Percentiles rank a stretch among this genome's conserved stretches.
Conservation (phyloP, 2,888 invertebrate species). For the Clusia tigrina region DNA sequence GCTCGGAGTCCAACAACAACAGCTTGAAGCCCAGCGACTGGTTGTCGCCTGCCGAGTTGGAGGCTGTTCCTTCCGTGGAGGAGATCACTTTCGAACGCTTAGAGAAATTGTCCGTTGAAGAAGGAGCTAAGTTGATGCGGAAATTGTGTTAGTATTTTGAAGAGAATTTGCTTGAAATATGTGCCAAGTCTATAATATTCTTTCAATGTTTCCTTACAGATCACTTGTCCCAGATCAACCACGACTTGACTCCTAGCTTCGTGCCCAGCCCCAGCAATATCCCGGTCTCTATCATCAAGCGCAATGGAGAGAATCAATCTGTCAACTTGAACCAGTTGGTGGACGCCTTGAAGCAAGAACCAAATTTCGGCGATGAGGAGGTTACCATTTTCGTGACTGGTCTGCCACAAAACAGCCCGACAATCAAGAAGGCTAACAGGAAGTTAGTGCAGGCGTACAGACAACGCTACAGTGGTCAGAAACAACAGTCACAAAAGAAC, state of each 20-base stretch:
- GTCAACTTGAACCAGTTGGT: constrained; percentile 49
- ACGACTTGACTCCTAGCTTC: constrained; percentile 46
- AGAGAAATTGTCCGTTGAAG: constrained; percentile 49
- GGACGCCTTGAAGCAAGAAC: constrained; percentile 40
- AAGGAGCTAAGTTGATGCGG: constrained; percentile 48
- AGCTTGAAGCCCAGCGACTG: constrained; percentile 50
- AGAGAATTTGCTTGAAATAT: background rate
- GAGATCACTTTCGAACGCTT: constrained; percentile 48
- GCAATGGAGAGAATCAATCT: constrained; percentile 44
- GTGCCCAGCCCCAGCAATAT: constrained; percentile 50
- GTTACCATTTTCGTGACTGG: constrained; percentile 58
- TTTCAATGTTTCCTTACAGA: constrained; percentile 35
- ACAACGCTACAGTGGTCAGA: constrained; percentile 49
- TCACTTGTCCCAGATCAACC: constrained; percentile 52
- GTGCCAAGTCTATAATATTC: too few species aligned
- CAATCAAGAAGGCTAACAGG: constrained; percentile 49
- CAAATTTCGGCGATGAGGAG: constrained; percentile 53
- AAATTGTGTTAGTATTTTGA: constrained; percentile 50
- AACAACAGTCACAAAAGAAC: constrained; percentile 32
- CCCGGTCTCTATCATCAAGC: constrained; percentile 44
- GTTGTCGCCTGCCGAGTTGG: constrained; percentile 46
- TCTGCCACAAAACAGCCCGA: constrained; percentile 43
- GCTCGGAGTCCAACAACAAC: constrained; percentile 33
- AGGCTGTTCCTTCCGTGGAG: constrained; percentile 46
- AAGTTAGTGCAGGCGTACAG: constrained; percentile 54